Percentiles rank a stretch among this genome's conserved stretches.
These are phyloP conservation scores for Phoenicopterus ruber DNA, from an alignment of 2,113 vertebrate genomes.

Conservation along the genomic window DNA sequence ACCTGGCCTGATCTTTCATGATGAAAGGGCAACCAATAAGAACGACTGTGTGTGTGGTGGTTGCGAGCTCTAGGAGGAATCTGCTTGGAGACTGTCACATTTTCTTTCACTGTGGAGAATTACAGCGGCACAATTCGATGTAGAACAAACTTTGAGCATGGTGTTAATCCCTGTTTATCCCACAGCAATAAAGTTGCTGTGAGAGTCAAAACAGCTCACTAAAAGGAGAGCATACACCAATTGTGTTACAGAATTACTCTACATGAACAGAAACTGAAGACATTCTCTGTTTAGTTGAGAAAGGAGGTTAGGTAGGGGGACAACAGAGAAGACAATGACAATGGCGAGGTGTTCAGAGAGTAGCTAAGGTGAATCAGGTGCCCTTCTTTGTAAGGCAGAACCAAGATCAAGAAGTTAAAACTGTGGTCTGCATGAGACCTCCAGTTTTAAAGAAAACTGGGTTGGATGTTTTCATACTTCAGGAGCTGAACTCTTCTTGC, in stretches of 20 bases:
- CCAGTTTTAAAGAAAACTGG: neutral
- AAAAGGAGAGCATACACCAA: neutral
- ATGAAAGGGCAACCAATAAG: neutral
- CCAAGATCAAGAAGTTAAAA: neutral
- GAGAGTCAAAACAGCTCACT: neutral
- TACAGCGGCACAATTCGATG: neutral
- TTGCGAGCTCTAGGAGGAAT: neutral
- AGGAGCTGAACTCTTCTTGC: neutral
- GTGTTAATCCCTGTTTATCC: neutral
- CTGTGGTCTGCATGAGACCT: neutral
- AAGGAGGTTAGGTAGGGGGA: neutral
- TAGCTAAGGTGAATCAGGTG: neutral
- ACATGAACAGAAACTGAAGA: neutral
- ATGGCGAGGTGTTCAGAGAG: neutral
- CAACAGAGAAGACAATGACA: neutral
- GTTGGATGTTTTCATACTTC: neutral
- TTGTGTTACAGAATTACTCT: neutral
- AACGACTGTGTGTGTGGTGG: neutral
- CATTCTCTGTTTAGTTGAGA: neutral
- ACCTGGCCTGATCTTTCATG: neutral
- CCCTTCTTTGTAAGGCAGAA: neutral
- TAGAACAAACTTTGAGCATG: rapidly evolving
- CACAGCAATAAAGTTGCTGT: neutral
- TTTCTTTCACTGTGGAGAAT: neutral
- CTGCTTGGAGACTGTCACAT: neutral